These are phyloP conservation scores for Alviniconcha strummeri DNA, from an alignment of 2,888 invertebrate genomes.

Conservation along the genomic window DNA sequence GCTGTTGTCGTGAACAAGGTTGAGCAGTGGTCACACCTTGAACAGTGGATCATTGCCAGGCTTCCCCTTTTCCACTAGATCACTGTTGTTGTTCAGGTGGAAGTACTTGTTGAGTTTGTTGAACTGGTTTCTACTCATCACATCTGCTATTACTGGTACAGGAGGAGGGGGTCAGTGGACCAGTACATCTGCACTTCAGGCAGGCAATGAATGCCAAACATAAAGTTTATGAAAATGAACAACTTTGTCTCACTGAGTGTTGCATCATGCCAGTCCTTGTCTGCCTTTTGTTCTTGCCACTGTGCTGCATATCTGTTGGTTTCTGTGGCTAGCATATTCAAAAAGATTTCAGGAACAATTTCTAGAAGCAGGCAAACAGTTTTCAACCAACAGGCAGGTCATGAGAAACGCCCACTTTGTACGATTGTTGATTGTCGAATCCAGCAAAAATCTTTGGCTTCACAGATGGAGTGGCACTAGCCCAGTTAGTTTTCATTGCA, in stretches of 20 bases:
- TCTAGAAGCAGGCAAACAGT: neutral
- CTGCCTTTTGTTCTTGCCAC: neutral
- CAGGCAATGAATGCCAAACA: neutral
- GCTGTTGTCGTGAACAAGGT: neutral
- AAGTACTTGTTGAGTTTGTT: neutral
- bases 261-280: neutral
- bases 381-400: neutral
- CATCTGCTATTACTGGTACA: neutral
- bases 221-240: neutral
- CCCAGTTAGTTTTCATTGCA: neutral
- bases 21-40: neutral
- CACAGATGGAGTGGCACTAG: neutral
- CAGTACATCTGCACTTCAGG: neutral
- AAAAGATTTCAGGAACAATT: neutral
- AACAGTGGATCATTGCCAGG: conserved; percentile 7
- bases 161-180: neutral
- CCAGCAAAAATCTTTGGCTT: neutral
- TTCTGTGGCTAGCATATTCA: neutral
- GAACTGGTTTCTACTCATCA: neutral
- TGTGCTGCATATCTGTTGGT: neutral
- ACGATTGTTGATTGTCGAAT: neutral
- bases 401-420: neutral
- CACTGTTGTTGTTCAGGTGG: neutral
- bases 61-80: neutral
- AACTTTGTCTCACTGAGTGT: neutral